Evolutionary conservation across 2,888 invertebrate genomes (phyloP).

Genomic region (Temnothorax unifasciatus): DNA sequence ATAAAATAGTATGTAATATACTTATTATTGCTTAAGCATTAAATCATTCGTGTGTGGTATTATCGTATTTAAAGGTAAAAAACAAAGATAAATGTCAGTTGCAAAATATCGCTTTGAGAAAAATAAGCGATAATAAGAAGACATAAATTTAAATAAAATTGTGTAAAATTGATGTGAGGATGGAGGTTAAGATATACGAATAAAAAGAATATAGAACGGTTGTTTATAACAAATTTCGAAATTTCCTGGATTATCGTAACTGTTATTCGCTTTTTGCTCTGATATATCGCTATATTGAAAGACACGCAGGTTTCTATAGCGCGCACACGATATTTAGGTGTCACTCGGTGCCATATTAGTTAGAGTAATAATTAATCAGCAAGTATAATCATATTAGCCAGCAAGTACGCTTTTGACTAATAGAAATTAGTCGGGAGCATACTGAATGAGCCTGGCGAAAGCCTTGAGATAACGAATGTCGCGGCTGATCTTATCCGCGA

Average conservation of each 20-base stretch:
- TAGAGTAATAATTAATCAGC: conserved; percentile 8
- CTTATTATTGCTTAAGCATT: neutral
- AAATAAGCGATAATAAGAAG: neutral
- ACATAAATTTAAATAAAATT: conserved; percentile 3
- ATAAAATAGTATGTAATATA: neutral
- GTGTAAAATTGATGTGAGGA: neutral
- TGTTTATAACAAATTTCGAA: neutral
- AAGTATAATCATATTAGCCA: neutral
- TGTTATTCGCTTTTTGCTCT: neutral
- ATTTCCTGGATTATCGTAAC: neutral
- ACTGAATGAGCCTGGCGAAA: neutral
- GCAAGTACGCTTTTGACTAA: neutral
- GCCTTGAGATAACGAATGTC: conserved; percentile 7
- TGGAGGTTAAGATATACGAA: neutral
- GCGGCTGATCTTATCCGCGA: conserved; percentile 37
- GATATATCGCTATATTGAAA: neutral
- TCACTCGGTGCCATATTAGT: neutral
- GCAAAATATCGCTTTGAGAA: neutral
- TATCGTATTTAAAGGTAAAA: conserved; percentile 3
- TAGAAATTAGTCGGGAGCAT: conserved; percentile 19
- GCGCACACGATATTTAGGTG: neutral
- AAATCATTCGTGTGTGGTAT: neutral
- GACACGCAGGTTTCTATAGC: neutral
- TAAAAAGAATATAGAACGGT: neutral
- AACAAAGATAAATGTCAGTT: conserved; percentile 4